phyloP scores from a whole-genome alignment of 2,888 invertebrate species.

The Mythimna pallens region DNA sequence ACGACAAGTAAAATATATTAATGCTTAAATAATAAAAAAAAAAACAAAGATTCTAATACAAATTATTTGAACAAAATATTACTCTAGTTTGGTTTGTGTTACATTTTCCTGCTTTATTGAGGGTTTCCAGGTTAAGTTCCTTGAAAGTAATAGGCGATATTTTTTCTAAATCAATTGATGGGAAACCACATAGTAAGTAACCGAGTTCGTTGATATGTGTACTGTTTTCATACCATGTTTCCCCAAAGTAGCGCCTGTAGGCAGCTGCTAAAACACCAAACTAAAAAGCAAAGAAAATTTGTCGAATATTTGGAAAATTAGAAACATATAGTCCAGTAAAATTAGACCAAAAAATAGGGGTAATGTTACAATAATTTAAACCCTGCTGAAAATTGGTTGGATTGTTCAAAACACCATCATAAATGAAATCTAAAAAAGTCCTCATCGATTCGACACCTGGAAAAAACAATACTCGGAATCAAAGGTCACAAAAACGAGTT shows the following conservation, averaged over 20 bases:
- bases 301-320: neutral
- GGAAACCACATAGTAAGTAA: conserved; percentile 85
- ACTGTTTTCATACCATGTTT: conserved; percentile 79
- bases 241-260: conserved; percentile 82
- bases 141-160: conserved; percentile 79
- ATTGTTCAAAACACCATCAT: too few relatives aligned
- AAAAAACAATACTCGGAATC: too few relatives aligned
- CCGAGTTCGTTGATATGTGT: conserved; percentile 82
- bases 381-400: too few relatives aligned
- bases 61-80: conserved; percentile 21
- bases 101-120: conserved; percentile 79
- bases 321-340: neutral
- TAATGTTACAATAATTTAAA: too few relatives aligned
- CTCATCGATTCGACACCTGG: too few relatives aligned
- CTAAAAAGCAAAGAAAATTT: conserved; percentile 65
- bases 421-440: too few relatives aligned
- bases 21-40: too few relatives aligned
- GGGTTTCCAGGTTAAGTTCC: conserved; percentile 75
- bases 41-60: neutral
- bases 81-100: conserved; percentile 80
- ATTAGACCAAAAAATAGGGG: too few relatives aligned
- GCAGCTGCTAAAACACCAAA: conserved; percentile 82
- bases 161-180: conserved; percentile 75
- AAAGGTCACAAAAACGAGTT: too few relatives aligned
- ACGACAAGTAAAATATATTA: neutral